Evolutionary conservation across 2,888 invertebrate genomes (phyloP), one percentile per base, ranked within the genome.

Genomic region (Molanna angustata): DNA sequence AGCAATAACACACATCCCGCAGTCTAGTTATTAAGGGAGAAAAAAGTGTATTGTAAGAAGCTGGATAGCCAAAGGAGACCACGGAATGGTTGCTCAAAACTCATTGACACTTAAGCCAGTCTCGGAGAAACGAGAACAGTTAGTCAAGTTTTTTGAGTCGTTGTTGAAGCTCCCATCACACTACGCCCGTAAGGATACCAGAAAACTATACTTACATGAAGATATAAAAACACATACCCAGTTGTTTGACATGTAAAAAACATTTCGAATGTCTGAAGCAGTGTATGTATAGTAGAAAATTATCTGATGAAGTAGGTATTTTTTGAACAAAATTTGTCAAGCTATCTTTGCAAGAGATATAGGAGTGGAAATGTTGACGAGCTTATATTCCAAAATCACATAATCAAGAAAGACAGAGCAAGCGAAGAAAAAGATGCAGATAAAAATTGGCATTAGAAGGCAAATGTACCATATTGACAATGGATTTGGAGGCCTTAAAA

Each of bases 401-500:
- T 35, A 35, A 35, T 35, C 6, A 35, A 35, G 13, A 35, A 35
- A 13, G 35, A 35, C 6, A 35, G 13, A 35, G 35, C 35, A 35
- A 35, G 35, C 9, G 35, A 35, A 35, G 35, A 35, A 35, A 35
- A 35, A 35, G 35, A 35, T 13, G 35, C 35, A 11, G 35, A 35
- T 13, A 35, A 35, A 13, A 35, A 13, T 35, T 35, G 35, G 35
- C 35, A 13, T 9, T 13, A 35, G 9, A 35, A 13, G 35, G 35
- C 35, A 35, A 35, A 13, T 35, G 35, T 13, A 35, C 35, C 35
- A 14, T 35, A 6, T 35, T 35, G 13, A 35, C 35, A 13, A 35
- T 35, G 35, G 35, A 35, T 35, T 6, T 35, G 13, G 35, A 35
- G 13, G 35, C 35, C 35, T 35, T 35, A 35, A 35, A 35, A 35